A percentile compares a stretch with the other conserved stretches of the same genome.
phyloP scores from a whole-genome alignment of 2,113 vertebrate genomes.

The Ptilorrhoa leucosticta region DNA sequence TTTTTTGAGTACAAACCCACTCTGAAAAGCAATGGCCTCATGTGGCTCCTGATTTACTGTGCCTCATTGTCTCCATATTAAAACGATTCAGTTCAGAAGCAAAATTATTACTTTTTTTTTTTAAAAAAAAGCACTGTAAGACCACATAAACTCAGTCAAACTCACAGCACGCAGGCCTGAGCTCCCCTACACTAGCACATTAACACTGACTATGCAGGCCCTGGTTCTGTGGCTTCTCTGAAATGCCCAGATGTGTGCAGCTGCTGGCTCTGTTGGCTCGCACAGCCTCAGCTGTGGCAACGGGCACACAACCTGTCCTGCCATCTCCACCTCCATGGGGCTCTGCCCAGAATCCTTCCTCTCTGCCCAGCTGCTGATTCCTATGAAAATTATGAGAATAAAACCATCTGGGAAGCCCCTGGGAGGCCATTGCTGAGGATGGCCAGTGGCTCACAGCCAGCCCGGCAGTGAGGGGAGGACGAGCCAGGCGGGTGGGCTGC shows the following conservation, averaged over 20 bases:
- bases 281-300: background rate
- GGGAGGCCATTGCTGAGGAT: background rate
- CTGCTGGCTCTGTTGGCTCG: background rate
- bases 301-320: background rate
- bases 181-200: background rate
- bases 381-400: background rate
- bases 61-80: background rate
- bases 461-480: background rate
- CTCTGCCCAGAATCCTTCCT: background rate
- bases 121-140: background rate
- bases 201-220: background rate
- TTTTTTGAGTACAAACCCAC: background rate
- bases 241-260: background rate
- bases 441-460: background rate
- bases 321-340: rapidly evolving
- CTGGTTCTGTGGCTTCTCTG: rapidly evolving
- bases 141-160: background rate
- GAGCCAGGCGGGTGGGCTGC: rapidly evolving
- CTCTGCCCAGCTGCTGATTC: background rate
- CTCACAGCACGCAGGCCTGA: background rate
- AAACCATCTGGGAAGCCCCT: background rate
- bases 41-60: background rate
- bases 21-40: background rate
- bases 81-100: background rate
- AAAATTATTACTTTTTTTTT: background rate